These are phyloP conservation scores for Myocastor coypus DNA, from an alignment of 2,113 vertebrate genomes.

Conservation along the genomic window DNA sequence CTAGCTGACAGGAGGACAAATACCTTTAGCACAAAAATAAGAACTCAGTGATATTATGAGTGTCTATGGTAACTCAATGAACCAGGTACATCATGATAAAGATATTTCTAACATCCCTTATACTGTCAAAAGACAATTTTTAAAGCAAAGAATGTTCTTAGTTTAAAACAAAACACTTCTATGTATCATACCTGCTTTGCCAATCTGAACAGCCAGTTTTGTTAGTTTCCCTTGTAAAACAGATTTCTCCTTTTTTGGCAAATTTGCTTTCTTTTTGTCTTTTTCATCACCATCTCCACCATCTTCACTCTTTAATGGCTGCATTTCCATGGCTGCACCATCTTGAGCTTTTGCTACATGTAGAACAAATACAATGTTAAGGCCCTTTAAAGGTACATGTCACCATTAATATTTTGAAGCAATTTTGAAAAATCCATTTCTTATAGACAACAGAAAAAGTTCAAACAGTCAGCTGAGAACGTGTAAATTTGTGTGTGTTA, in stretches of 20 bases:
- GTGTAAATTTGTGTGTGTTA: neutral
- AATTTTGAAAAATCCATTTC: slow-evolving; percentile 30
- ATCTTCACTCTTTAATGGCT: slow-evolving; percentile 97
- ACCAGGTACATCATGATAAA: neutral
- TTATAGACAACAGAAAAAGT: neutral
- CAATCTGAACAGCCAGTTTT: slow-evolving; percentile 98
- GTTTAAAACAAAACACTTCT: neutral
- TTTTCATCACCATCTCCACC: slow-evolving; percentile 92
- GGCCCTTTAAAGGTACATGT: slow-evolving; percentile 19
- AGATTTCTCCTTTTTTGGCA: slow-evolving; percentile 99
- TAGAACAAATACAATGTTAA: slow-evolving; percentile 54
- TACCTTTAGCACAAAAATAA: neutral
- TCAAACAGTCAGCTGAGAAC: neutral
- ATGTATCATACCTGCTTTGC: slow-evolving; percentile 94
- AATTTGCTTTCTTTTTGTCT: slow-evolving; percentile 96
- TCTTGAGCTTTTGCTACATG: slow-evolving; percentile 97
- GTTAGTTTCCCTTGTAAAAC: slow-evolving; percentile 99
- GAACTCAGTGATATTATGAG: neutral
- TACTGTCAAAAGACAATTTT: neutral
- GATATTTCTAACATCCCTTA: neutral
- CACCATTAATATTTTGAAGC: neutral
- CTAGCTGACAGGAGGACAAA: neutral
- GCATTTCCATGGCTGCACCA: slow-evolving; percentile 99
- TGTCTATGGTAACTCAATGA: slow-evolving; percentile 28
- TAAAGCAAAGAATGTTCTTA: neutral